Evolutionary conservation across 2,113 vertebrate genomes (phyloP).

Genomic region (Setophaga petechia): DNA sequence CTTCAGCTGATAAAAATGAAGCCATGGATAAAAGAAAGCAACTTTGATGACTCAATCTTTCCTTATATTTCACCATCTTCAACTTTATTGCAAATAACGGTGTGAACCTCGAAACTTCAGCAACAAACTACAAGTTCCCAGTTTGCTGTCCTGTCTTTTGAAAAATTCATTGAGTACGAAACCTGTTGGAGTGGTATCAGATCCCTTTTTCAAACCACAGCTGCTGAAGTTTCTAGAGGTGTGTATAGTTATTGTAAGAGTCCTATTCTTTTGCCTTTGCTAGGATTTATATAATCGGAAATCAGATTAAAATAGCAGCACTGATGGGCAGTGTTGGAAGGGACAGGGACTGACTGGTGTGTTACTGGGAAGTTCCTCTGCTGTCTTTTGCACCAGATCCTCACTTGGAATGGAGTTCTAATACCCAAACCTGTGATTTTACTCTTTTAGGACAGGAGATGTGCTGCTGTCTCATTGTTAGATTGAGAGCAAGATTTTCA

Average conservation of each 20-base stretch:
- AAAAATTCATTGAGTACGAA: not conserved
- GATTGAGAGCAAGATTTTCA: not conserved
- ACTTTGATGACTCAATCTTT: not conserved
- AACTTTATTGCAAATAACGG: not conserved
- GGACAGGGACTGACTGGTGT: not conserved
- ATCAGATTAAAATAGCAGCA: not conserved
- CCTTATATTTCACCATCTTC: not conserved
- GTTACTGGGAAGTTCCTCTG: not conserved
- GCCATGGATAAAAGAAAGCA: not conserved
- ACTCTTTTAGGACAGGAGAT: not conserved
- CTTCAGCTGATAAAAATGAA: not conserved
- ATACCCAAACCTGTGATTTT: not conserved
- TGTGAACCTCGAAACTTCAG: not conserved
- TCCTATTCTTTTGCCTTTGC: not conserved
- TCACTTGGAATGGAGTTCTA: not conserved
- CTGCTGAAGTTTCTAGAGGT: not conserved
- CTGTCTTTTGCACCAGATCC: not conserved
- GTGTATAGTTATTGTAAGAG: too few species aligned
- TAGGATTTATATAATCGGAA: not conserved
- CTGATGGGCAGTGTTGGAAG: not conserved
- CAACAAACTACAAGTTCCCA: not conserved
- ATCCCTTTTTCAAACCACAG: not conserved
- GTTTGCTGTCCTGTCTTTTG: not conserved
- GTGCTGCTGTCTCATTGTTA: not conserved
- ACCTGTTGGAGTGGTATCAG: not conserved